Percentiles rank a stretch among this genome's conserved stretches.
Conservation (phyloP, 2,113 vertebrate species). For the Coptodon bakossiorum region DNA sequence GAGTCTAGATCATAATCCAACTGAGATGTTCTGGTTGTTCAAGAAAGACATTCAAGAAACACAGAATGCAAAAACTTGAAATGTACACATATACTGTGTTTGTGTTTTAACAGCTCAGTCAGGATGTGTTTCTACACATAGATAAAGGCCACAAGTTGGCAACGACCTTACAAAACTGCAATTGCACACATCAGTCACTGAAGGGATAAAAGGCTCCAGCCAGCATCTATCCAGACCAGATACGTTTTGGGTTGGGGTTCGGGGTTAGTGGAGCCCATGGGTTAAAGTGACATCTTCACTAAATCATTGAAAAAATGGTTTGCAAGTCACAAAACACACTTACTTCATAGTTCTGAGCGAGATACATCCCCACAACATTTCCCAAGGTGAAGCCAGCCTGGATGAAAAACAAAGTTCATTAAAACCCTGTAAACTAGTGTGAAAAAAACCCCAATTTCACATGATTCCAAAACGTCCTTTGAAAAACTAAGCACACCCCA, state of each 20-base stretch:
- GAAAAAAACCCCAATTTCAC: background rate
- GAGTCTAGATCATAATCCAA: background rate
- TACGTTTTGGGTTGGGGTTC: accelerated
- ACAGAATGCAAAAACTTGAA: background rate
- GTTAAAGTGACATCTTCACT: background rate
- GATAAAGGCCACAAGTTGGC: background rate
- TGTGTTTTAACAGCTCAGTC: background rate
- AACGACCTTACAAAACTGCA: background rate
- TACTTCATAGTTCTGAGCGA: conserved; percentile 98
- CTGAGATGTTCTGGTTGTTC: background rate
- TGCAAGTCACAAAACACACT: background rate
- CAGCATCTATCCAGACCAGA: background rate
- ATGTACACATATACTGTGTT: background rate
- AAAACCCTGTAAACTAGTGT: background rate
- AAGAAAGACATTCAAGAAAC: background rate
- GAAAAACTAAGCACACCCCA: background rate
- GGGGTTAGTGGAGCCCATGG: background rate
- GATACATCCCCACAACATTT: conserved; percentile 94
- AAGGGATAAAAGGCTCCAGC: background rate
- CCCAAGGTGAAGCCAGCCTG: conserved; percentile 94
- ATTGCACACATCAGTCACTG: background rate
- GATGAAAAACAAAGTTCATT: background rate
- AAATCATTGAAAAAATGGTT: background rate
- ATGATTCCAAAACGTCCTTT: accelerated
- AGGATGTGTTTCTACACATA: background rate